Conservation (phyloP, 2,113 vertebrate genomes). For the Bos taurus region ARS-UCD2.0 NC_037357.1:126399001-126399500, state of each 20-base stretch:
- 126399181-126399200: slow-evolving; percentile 16
- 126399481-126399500: not conserved
- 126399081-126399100: not conserved
- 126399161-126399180: not conserved
- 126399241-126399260: not conserved
- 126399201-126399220: not conserved
- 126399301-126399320: slow-evolving; percentile 1
- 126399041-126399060: not conserved
- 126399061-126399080: not conserved
- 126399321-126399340: slow-evolving; percentile 82
- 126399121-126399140: not conserved
- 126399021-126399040: not conserved
- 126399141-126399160: not conserved
- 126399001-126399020: not conserved
- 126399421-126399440: slow-evolving; percentile 17
- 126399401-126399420: slow-evolving; percentile 69
- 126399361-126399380: slow-evolving; percentile 73
- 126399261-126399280: not conserved
- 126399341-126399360: slow-evolving; percentile 75
- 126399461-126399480: slow-evolving; percentile 38
- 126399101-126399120: not conserved
- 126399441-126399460: not conserved
- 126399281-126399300: not conserved
- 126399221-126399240: not conserved
- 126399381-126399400: slow-evolving; percentile 78